phyloP scores from a whole-genome alignment of 1,140 invertebrate species.

The Campoletis sonorensis region DNA sequence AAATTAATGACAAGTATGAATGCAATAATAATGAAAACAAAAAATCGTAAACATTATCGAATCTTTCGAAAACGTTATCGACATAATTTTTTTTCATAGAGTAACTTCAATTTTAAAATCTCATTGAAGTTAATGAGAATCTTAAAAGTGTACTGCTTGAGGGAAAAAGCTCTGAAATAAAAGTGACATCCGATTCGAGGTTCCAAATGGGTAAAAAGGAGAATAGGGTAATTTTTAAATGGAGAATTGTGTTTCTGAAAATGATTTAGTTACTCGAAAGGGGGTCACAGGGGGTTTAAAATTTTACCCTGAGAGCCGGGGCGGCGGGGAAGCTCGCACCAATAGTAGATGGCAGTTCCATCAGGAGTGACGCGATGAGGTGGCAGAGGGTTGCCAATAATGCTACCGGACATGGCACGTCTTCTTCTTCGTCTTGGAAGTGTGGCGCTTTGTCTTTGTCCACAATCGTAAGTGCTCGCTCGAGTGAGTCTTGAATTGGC shows the following conservation, averaged over 20 bases:
- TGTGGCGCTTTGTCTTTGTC: constrained; percentile 70
- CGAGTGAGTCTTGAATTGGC: constrained; percentile 62
- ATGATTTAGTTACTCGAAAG: neutral
- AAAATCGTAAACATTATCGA: too few relatives aligned
- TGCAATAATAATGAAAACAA: too few relatives aligned
- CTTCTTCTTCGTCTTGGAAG: constrained; percentile 71
- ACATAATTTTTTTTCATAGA: too few relatives aligned
- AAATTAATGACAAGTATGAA: too few relatives aligned
- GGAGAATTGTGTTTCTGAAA: neutral
- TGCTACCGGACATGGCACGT: constrained; percentile 67
- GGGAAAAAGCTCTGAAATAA: too few relatives aligned
- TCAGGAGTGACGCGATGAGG: constrained; percentile 87
- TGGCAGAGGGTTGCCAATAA: constrained; percentile 75
- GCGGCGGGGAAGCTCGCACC: constrained; percentile 82
- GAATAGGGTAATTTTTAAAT: neutral
- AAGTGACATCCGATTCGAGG: too few relatives aligned
- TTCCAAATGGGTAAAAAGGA: too few relatives aligned
- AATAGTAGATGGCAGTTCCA: constrained; percentile 89
- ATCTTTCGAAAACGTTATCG: too few relatives aligned
- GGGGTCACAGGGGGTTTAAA: constrained; percentile 53
- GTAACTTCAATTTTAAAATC: too few relatives aligned
- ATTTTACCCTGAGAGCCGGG: constrained; percentile 76
- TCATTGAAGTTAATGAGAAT: too few relatives aligned
- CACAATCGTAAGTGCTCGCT: constrained; percentile 43
- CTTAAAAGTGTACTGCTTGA: too few relatives aligned